phyloP scores from a whole-genome alignment of 2,797 vertebrate genomes.

The Gobio occitaniae region DNA sequence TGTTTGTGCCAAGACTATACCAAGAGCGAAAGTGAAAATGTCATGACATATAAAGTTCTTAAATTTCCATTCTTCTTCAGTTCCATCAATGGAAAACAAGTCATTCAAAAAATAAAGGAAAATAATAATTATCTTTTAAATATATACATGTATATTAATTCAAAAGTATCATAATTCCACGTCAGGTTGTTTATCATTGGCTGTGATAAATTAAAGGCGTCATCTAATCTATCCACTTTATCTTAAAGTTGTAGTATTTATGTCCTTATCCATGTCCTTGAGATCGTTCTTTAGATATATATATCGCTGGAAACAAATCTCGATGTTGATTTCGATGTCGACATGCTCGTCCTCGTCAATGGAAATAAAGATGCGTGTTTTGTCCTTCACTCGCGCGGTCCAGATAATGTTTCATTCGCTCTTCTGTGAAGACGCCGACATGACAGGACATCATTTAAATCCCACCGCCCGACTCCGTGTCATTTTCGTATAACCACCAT shows the following conservation, averaged over 20 bases:
- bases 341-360: neutral
- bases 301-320: neutral
- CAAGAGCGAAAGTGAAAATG: neutral
- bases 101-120: neutral
- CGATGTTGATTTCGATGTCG: neutral
- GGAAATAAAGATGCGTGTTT: slow-evolving; percentile 18
- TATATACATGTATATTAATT: neutral
- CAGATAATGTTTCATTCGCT: slow-evolving; percentile 29
- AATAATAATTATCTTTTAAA: neutral
- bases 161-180: neutral
- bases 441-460: slow-evolving; percentile 53
- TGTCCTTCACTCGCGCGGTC: slow-evolving; percentile 22
- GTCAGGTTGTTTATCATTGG: neutral
- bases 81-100: neutral
- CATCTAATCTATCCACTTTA: too few relatives aligned
- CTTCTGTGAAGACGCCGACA: slow-evolving; percentile 45
- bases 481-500: neutral
- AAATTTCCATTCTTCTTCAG: neutral
- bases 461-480: slow-evolving; percentile 44
- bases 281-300: neutral
- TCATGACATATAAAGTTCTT: neutral
- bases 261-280: neutral
- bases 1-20: neutral
- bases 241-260: neutral
- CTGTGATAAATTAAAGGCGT: too few relatives aligned